Percentiles rank a stretch among this genome's conserved stretches.
Evolutionary conservation across 2,888 invertebrate species (phyloP).

Genomic region (Drosophila quinaria): DNA sequence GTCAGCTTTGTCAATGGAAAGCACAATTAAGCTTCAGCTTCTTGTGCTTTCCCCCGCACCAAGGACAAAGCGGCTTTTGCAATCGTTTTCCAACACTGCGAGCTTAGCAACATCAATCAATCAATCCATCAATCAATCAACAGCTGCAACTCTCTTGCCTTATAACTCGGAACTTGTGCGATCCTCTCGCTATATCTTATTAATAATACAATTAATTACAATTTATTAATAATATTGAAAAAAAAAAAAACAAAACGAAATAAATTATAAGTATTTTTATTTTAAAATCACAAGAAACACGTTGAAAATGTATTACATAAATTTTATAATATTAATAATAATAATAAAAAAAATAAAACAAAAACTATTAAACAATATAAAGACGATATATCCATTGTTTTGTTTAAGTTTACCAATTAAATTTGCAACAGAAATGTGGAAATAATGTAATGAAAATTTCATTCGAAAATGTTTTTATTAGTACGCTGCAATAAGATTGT

Average conservation of each 20-base stretch:
- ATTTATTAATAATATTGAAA: slow-evolving; percentile 58
- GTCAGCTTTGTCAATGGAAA: slow-evolving; percentile 53
- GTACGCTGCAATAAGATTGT: slow-evolving; percentile 82
- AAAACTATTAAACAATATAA: slow-evolving; percentile 62
- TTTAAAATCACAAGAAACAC: slow-evolving; percentile 65
- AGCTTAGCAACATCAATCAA: slow-evolving; percentile 22
- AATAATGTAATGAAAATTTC: slow-evolving; percentile 27
- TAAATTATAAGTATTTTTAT: slow-evolving; percentile 74
- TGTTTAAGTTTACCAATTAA: slow-evolving; percentile 74
- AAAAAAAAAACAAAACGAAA: slow-evolving; percentile 22
- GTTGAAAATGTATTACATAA: slow-evolving; percentile 80
- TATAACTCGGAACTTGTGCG: slow-evolving; percentile 54
- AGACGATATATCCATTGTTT: slow-evolving; percentile 71
- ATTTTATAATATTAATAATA: slow-evolving; percentile 57
- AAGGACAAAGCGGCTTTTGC: slow-evolving; percentile 26
- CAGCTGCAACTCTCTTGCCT: slow-evolving; percentile 77
- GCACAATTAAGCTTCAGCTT: slow-evolving; percentile 76
- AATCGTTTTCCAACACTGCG: slow-evolving; percentile 25
- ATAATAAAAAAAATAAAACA: slow-evolving; percentile 27
- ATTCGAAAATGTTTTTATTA: slow-evolving; percentile 52
- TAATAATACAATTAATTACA: slow-evolving; percentile 71
- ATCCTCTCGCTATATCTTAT: slow-evolving; percentile 57
- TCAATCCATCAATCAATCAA: slow-evolving; percentile 25
- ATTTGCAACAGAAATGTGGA: slow-evolving; percentile 31
- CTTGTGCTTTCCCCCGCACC: slow-evolving; percentile 62